These are phyloP conservation scores for Melopsittacus undulatus DNA, from an alignment of 2,797 vertebrate genomes.

Conservation along the genomic window DNA sequence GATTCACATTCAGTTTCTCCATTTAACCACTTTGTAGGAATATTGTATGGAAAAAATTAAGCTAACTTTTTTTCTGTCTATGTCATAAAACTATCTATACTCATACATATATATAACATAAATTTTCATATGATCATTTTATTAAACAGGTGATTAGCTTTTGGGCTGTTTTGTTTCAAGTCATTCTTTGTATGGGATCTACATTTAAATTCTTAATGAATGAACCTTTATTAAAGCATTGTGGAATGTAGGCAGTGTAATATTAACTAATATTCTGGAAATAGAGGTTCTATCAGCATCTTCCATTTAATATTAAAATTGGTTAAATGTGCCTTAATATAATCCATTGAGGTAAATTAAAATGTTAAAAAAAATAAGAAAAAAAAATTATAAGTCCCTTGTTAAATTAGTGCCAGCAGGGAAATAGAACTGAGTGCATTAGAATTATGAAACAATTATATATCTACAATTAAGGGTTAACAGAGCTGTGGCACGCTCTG, in stretches of 20 bases:
- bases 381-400: not conserved
- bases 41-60: not conserved
- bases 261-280: not conserved
- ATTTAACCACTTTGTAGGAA: not conserved
- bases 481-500: conserved; percentile 11
- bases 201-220: not conserved
- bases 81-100: not conserved
- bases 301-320: conserved; percentile 5
- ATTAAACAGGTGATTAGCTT: not conserved
- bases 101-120: not conserved
- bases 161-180: not conserved
- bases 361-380: not conserved
- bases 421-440: not conserved
- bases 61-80: not conserved
- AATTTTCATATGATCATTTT: not conserved
- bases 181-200: not conserved
- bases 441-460: not conserved
- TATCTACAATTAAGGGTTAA: conserved; percentile 44
- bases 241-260: not conserved
- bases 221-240: not conserved
- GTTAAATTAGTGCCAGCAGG: not conserved
- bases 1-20: not conserved
- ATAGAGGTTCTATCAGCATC: not conserved
- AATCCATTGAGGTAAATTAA: not conserved
- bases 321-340: not conserved